Percentiles rank a stretch among this genome's conserved stretches.
Evolutionary conservation across 1,140 invertebrate species (phyloP).

Genomic region (Trichoplusia ni): DNA sequence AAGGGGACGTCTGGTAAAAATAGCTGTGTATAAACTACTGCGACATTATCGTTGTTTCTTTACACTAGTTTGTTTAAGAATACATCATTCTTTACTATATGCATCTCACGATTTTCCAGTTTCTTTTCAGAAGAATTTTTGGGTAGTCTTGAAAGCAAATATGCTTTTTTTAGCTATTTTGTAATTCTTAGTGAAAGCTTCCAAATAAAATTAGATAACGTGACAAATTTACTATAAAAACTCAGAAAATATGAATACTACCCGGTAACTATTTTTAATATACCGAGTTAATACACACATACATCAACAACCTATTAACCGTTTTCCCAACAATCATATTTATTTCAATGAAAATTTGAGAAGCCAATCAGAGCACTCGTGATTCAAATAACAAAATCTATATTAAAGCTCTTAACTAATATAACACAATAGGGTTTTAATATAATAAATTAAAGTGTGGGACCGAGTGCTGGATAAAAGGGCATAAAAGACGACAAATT

Average conservation of each 20-base stretch:
- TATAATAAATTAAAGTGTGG: slow-evolving; percentile 16
- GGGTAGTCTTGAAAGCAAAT: not conserved
- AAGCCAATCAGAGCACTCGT: not conserved
- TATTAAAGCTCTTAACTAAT: slow-evolving; percentile 10
- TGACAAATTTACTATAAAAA: too few relatives aligned
- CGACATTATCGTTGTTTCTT: slow-evolving; percentile 8
- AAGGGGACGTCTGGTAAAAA: slow-evolving; percentile 28
- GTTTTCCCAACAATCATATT: not conserved
- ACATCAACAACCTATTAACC: too few relatives aligned
- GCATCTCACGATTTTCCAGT: too few relatives aligned
- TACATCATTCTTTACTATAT: too few relatives aligned
- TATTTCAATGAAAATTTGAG: too few relatives aligned
- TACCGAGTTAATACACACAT: too few relatives aligned
- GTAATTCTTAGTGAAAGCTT: too few relatives aligned
- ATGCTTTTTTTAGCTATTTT: too few relatives aligned
- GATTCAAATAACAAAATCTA: not conserved
- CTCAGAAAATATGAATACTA: too few relatives aligned
- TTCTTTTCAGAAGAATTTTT: not conserved
- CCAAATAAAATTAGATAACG: too few relatives aligned
- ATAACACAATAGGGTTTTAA: slow-evolving; percentile 8
- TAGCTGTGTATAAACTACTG: slow-evolving; percentile 9
- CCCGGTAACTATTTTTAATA: too few relatives aligned
- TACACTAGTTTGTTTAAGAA: slow-evolving; percentile 16
- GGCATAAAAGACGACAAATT: slow-evolving; percentile 45
- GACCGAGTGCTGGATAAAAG: slow-evolving; percentile 9